phyloP scores from a whole-genome alignment of 2,113 vertebrate species.

The Propithecus coquereli region DNA sequence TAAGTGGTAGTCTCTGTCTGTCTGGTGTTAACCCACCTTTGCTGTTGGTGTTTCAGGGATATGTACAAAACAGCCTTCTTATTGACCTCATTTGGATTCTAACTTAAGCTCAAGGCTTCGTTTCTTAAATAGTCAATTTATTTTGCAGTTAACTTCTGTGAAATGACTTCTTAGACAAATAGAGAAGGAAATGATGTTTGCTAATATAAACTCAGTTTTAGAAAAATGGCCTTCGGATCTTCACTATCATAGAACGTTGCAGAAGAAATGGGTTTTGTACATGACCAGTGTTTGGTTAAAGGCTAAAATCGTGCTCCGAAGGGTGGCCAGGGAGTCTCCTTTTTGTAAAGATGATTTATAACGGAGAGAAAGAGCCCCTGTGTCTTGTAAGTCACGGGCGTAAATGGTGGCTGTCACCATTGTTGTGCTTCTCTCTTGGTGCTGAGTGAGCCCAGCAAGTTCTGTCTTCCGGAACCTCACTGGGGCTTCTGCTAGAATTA shows the following conservation, averaged over 20 bases:
- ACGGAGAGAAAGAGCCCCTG: neutral
- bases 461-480: neutral
- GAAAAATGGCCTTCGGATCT: neutral
- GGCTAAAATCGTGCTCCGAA: neutral
- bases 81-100: rapidly evolving
- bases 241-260: neutral
- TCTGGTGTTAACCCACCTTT: rapidly evolving
- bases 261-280: neutral
- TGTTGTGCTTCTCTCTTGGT: rapidly evolving
- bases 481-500: neutral
- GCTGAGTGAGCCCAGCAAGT: neutral
- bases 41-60: neutral
- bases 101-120: too few relatives aligned
- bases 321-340: neutral
- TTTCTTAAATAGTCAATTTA: neutral
- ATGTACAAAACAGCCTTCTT: rapidly evolving
- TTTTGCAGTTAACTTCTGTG: neutral
- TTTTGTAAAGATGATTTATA: neutral
- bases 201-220: neutral
- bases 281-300: neutral
- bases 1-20: neutral
- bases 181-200: neutral
- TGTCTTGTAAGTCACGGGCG: neutral
- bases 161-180: neutral
- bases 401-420: neutral